Conservation (phyloP, 2,888 invertebrate species). For the Polietes domitor region DNA sequence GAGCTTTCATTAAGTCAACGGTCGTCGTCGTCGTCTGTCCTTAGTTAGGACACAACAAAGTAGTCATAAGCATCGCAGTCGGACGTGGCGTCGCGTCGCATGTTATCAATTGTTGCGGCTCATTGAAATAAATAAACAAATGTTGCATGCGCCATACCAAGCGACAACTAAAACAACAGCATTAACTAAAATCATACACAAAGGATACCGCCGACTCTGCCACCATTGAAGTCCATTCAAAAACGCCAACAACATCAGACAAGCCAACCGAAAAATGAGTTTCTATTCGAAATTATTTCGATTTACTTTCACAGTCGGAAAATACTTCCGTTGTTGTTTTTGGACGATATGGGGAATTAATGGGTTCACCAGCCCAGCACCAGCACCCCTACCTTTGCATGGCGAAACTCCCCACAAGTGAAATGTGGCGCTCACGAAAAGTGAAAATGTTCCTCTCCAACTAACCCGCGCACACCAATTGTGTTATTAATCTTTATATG, state of each 20-base stretch:
- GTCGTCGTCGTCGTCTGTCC: not conserved
- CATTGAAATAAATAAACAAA: constrained; percentile 68
- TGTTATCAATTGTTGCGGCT: constrained; percentile 62
- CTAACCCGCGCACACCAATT: not conserved
- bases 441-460: not conserved
- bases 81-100: constrained; percentile 31
- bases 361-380: constrained; percentile 19
- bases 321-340: constrained; percentile 36
- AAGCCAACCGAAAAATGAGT: not conserved
- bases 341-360: not conserved
- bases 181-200: constrained; percentile 37
- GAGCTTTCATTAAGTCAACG: constrained; percentile 40
- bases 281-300: constrained; percentile 18
- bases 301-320: constrained; percentile 41
- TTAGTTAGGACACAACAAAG: constrained; percentile 26
- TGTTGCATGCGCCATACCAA: constrained; percentile 54
- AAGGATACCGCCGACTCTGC: constrained; percentile 53
- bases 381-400: not conserved
- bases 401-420: constrained; percentile 27
- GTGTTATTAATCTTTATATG: constrained; percentile 19
- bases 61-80: constrained; percentile 18
- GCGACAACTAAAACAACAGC: not conserved
- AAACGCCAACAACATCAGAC: constrained; percentile 27
- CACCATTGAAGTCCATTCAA: constrained; percentile 12
- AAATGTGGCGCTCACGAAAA: constrained; percentile 19